Conservation (phyloP, 2,113 vertebrate genomes). For the Ariopsis seemanni region DNA sequence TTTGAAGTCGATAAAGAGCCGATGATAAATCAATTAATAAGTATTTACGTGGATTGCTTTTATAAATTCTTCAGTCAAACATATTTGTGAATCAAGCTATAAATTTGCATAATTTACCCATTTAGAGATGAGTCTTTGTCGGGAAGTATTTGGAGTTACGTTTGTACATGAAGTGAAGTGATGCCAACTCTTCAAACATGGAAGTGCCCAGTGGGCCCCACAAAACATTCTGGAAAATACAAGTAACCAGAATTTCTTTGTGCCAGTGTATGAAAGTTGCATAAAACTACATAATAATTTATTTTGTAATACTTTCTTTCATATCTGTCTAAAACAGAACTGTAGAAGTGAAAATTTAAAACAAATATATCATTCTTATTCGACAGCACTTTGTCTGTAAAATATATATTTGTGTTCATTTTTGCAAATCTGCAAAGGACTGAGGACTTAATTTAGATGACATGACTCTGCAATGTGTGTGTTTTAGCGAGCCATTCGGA, state of each 20-base stretch:
- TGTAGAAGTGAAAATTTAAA: not conserved
- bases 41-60: not conserved
- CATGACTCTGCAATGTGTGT: slow-evolving; percentile 48
- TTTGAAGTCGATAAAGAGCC: not conserved
- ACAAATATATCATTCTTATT: not conserved
- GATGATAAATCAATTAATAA: not conserved
- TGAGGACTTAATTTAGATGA: not conserved
- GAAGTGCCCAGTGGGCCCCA: not conserved
- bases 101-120: not conserved
- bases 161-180: not conserved
- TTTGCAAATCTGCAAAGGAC: not conserved
- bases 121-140: not conserved
- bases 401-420: not conserved
- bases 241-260: not conserved
- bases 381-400: not conserved
- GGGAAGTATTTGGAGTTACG: not conserved
- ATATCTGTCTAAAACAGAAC: not conserved
- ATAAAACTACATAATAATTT: not conserved
- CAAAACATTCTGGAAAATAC: not conserved
- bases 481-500: slow-evolving; percentile 87
- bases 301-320: not conserved
- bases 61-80: not conserved
- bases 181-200: not conserved
- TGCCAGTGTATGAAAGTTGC: not conserved
- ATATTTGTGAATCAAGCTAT: not conserved